These are phyloP conservation scores for Oreochromis grahami DNA, from an alignment of 2,797 vertebrate species.

Conservation along the genomic window DNA sequence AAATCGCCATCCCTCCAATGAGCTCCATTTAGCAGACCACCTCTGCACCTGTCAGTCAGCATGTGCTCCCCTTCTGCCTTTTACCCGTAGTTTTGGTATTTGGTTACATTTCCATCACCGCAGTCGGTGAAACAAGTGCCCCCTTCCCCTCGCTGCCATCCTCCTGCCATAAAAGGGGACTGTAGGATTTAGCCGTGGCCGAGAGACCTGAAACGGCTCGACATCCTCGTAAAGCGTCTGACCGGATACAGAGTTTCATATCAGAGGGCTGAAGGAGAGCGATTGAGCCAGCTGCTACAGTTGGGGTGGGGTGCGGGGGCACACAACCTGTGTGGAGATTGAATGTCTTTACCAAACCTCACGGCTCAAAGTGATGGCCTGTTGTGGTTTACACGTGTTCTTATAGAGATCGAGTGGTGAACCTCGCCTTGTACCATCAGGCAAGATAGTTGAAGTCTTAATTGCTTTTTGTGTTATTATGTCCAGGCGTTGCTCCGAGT, in stretches of 20 bases:
- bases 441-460: background rate
- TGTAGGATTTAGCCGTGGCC: constrained; percentile 67
- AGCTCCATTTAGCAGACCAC: constrained; percentile 53
- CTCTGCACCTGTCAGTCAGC: constrained; percentile 73
- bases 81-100: constrained; percentile 64
- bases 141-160: constrained; percentile 27
- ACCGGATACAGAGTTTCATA: constrained; percentile 72
- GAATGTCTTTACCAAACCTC: constrained; percentile 57
- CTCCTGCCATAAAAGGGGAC: constrained; percentile 50
- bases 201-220: constrained; percentile 53
- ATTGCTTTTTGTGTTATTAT: background rate
- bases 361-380: constrained; percentile 24
- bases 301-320: background rate
- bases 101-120: constrained; percentile 70
- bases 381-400: constrained; percentile 44
- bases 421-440: background rate
- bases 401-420: background rate
- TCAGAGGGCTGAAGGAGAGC: constrained; percentile 55
- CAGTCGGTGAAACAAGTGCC: constrained; percentile 19
- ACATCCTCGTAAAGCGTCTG: constrained; percentile 75
- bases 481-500: background rate
- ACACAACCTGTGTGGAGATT: constrained; percentile 57
- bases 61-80: constrained; percentile 63
- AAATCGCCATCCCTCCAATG: constrained; percentile 6
- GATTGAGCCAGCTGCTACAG: constrained; percentile 71